A percentile compares a stretch with the other conserved stretches of the same genome.
Evolutionary conservation across 92 coral and sea anemone species (phyloP).

Genomic region (Montipora capitata): DNA sequence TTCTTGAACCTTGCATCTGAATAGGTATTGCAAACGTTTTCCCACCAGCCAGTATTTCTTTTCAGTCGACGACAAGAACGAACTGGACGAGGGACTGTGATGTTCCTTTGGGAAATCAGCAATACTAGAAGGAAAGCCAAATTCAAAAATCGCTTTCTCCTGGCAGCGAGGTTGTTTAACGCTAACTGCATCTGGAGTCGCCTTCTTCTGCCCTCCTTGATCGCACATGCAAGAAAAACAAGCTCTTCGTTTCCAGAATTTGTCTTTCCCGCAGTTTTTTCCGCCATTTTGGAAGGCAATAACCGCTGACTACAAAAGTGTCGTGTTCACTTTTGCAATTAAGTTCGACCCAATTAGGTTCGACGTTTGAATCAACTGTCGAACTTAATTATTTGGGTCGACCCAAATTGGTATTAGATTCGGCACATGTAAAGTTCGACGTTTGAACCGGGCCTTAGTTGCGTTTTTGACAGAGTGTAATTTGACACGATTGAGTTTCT

Average conservation of each 20-base stretch:
- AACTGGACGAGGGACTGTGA: slow-evolving; percentile 17
- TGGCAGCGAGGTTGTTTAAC: slow-evolving; percentile 13
- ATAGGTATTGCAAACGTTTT: not conserved
- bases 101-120: slow-evolving; percentile 20
- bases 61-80: not conserved
- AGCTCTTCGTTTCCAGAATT: not conserved
- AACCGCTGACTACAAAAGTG: not conserved
- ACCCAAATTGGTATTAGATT: no score
- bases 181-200: not conserved
- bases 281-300: not conserved
- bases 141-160: slow-evolving; percentile 25
- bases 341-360: no score
- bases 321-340: no score
- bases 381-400: not conserved
- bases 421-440: no score
- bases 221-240: slow-evolving; percentile 9
- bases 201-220: slow-evolving; percentile 19
- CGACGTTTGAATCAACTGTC: not conserved
- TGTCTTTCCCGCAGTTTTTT: not conserved
- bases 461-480: no score
- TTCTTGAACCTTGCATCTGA: not conserved
- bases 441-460: no score
- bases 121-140: slow-evolving; percentile 20
- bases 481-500: no score
- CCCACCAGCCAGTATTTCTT: no score